phyloP scores from a whole-genome alignment of 2,113 vertebrate genomes.

The Henicopernis longicauda region DNA sequence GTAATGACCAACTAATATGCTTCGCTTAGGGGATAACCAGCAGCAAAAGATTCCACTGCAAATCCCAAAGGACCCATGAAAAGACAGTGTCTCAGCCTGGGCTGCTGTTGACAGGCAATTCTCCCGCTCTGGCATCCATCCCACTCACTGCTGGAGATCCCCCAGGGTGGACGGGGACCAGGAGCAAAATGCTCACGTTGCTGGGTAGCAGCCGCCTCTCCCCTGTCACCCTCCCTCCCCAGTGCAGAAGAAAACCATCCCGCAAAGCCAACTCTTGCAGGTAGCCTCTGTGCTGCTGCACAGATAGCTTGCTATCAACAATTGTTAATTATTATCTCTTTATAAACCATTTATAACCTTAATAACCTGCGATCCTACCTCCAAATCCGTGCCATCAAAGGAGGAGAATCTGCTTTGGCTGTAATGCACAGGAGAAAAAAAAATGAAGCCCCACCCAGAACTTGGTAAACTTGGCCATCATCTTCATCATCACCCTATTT shows the following conservation, averaged over 20 bases:
- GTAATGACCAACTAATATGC: background rate
- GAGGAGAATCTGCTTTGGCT: background rate
- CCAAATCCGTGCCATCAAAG: background rate
- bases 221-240: background rate
- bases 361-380: background rate
- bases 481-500: background rate
- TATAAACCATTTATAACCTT: background rate
- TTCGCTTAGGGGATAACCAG: background rate
- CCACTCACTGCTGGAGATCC: background rate
- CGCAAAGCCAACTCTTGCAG: background rate
- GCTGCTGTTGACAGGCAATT: background rate
- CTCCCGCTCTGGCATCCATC: background rate
- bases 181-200: background rate
- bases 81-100: background rate
- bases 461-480: background rate
- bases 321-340: background rate
- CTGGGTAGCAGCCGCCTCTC: background rate
- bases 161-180: background rate
- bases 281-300: background rate
- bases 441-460: background rate
- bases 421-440: background rate
- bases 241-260: background rate
- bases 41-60: background rate
- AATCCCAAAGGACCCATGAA: background rate
- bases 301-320: background rate